phyloP scores from a whole-genome alignment of 2,113 vertebrate species.

The Chinchilla lanigera region DNA sequence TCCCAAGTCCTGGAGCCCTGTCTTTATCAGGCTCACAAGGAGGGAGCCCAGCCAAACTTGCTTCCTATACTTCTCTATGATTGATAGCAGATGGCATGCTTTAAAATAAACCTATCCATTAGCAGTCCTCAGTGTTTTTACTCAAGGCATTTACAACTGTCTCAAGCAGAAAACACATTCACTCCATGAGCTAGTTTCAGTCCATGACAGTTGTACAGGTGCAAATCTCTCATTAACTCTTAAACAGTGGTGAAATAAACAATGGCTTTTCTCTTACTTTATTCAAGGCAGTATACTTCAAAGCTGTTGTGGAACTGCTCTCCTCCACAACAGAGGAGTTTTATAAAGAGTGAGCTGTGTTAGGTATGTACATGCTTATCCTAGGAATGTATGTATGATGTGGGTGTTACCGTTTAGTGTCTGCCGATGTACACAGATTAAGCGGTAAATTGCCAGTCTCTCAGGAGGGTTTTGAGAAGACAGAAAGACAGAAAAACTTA shows the following conservation, averaged over 20 bases:
- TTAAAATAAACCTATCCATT: slow-evolving; percentile 99
- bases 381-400: slow-evolving; percentile 17
- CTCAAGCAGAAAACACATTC: slow-evolving; percentile 88
- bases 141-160: slow-evolving; percentile 93
- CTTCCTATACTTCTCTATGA: slow-evolving; percentile 93
- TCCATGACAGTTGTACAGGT: slow-evolving; percentile 91
- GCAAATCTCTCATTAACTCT: slow-evolving; percentile 95
- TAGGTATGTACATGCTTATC: background rate
- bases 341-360: slow-evolving; percentile 50
- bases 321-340: slow-evolving; percentile 52
- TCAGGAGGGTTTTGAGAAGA: slow-evolving; percentile 30
- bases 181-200: slow-evolving; percentile 81
- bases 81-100: slow-evolving; percentile 97
- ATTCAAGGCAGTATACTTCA: slow-evolving; percentile 75
- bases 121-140: slow-evolving; percentile 93
- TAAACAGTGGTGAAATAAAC: slow-evolving; percentile 84
- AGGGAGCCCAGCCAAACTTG: slow-evolving; percentile 92
- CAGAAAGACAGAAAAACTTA: background rate
- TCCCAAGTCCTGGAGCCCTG: slow-evolving; percentile 90
- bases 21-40: slow-evolving; percentile 92
- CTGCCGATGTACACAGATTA: background rate
- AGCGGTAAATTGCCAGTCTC: background rate
- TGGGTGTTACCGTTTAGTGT: background rate
- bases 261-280: slow-evolving; percentile 82
- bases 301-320: slow-evolving; percentile 63